A percentile compares a stretch with the other conserved stretches of the same genome.
phyloP scores from a whole-genome alignment of 2,888 invertebrate genomes.

The Lydus trimaculatus region DNA sequence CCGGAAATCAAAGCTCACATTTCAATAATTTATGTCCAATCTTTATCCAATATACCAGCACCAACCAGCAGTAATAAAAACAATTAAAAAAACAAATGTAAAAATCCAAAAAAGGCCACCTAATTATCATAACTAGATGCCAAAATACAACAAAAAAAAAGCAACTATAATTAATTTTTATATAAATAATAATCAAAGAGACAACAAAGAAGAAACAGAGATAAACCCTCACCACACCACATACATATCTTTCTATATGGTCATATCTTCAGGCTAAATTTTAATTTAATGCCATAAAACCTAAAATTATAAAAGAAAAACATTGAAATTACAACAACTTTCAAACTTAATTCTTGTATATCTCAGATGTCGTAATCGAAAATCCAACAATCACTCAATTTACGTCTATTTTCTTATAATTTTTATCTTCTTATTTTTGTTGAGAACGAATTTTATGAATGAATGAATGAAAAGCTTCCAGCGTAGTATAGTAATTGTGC shows the following conservation, averaged over 20 bases:
- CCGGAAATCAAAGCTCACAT: not conserved
- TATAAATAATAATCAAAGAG: not conserved
- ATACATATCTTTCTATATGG: not conserved
- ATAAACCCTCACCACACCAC: not conserved
- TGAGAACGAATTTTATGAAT: not conserved
- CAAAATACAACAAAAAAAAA: not conserved
- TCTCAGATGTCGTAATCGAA: conserved; percentile 18
- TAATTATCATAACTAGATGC: conserved; percentile 1
- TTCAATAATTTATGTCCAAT: not conserved
- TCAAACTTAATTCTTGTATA: conserved; percentile 18
- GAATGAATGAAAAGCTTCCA: too few relatives aligned
- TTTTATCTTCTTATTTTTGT: too few relatives aligned
- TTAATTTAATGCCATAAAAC: not conserved
- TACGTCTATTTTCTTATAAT: too few relatives aligned
- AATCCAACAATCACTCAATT: conserved; percentile 22
- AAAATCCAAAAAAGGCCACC: conserved; percentile 3
- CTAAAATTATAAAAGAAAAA: conserved; percentile 10
- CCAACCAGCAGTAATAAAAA: not conserved
- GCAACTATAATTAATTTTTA: not conserved
- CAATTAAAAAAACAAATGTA: not conserved
- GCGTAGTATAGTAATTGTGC: not conserved
- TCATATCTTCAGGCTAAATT: not conserved
- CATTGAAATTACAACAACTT: conserved; percentile 18
- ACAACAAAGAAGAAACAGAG: not conserved
- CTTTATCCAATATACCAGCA: too few relatives aligned